These are phyloP conservation scores for Zygogramma bicolorata DNA, from an alignment of 2,888 invertebrate species.

Conservation along the genomic window DNA sequence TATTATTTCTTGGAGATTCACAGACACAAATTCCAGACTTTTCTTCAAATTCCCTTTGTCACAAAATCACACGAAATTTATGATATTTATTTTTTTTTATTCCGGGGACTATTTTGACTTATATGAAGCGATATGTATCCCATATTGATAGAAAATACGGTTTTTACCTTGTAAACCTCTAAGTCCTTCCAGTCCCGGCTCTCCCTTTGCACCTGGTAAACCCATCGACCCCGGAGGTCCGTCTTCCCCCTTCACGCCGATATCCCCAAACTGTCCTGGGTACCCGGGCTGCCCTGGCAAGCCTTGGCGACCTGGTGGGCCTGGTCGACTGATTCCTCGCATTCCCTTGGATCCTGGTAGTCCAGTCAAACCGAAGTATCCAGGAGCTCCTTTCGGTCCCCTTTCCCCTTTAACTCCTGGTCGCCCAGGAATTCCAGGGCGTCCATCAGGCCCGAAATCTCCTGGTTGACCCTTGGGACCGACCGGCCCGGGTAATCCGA, in stretches of 20 bases:
- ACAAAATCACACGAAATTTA: too few species aligned
- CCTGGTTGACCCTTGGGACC: conserved; percentile 65
- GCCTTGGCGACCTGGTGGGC: conserved; percentile 61
- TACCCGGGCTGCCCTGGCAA: conserved; percentile 52
- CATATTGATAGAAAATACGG: too few species aligned
- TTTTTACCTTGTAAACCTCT: conserved; percentile 56
- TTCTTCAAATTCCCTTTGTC: too few species aligned
- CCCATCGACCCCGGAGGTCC: conserved; percentile 58
- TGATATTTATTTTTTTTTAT: too few species aligned
- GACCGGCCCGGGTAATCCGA: conserved; percentile 63
- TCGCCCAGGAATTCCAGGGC: conserved; percentile 58
- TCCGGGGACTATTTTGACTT: too few species aligned
- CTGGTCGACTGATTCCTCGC: conserved; percentile 58
- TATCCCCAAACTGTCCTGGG: conserved; percentile 61
- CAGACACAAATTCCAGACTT: too few species aligned
- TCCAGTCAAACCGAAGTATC: conserved; percentile 61
- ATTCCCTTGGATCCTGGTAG: conserved; percentile 59
- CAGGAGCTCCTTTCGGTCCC: conserved; percentile 64
- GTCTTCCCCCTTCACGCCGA: conserved; percentile 61
- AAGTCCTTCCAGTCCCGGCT: conserved; percentile 56
- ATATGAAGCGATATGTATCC: too few species aligned
- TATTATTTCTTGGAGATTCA: too few species aligned
- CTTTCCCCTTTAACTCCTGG: conserved; percentile 59
- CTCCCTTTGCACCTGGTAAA: conserved; percentile 59
- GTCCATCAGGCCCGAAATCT: conserved; percentile 63